Base-by-base conservation (phyloP, 2,113 vertebrate species). In the Lipophrys pholis region DNA sequence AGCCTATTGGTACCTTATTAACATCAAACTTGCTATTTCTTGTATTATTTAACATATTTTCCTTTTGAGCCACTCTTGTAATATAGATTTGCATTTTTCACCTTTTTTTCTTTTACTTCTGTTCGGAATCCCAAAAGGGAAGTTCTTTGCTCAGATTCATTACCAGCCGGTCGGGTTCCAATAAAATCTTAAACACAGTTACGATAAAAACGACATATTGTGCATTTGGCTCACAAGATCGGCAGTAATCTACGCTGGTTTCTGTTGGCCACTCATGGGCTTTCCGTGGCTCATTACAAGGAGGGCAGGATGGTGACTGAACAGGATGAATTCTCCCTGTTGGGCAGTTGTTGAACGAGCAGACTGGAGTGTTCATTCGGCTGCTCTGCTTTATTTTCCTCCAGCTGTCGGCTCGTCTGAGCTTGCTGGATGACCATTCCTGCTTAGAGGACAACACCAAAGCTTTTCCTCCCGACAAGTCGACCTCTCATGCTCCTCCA, bases 351-450 rank as follows among this genome's bases (percentile, higher is more conserved):
- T 88, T 73, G 74, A 56, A 59, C 68, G 71, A 78, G 76, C 74
- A 67, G 67, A 76, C 76, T 46, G 80, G 81, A 86, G 69, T 80
- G 12, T 54, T 80, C 70, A 74, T 71, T 79, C 51, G 50, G 53
- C 55, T 77, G 49, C 46, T 77, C 1, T 72, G 77, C 72, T 91
- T 77, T 84, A 77, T 53, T 84, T 90, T 60, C 73, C 86, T 3
- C 48, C 35, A 91, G 57, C 87, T 95, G 93, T 86, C 89, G 64
- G 7, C 81, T 82, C 90, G 59, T 48, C 89, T 94, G 78, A 94
- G 90, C 61, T 74, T 87, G 81, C 61, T 90, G 84, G 79, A 87
- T 5, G 89, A 91, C 61, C 84, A 59, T 65, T 86, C 85, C 36
- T 35, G 74, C 61, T 93, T 91, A 14, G 66, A 30, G 69, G 2